Base-by-base conservation (phyloP, 2,797 vertebrate species). In the Poeciliopsis turneri region DNA sequence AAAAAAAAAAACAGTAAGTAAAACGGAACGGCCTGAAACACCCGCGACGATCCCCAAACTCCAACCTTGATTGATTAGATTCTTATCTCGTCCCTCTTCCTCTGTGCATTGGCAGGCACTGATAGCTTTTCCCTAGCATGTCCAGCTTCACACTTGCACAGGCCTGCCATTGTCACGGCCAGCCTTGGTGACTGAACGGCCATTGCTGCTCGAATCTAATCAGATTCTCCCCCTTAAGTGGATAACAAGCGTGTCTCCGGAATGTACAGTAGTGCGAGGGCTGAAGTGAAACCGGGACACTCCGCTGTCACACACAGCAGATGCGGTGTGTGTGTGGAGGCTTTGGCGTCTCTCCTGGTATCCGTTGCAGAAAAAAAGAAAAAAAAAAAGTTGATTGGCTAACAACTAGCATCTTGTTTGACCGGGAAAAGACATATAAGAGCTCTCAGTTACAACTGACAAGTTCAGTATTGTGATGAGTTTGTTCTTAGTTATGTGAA, bases 231-330 rank as follows among this genome's bases (percentile, higher is more conserved):
- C 89, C 84, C 90, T 87, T 94, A 94, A 95, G 90, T 90, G 92
- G 89, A 91, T 95, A 95, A 95, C 90, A 90, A 94, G 92, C 89
- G 72, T 92, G 91, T 95, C 94, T 96, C 95, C 94, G 92, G 92
- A 91, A 85, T 95, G 93, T 95, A 95, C 94, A 95, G 94, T 94
- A 94, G 91, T 87, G 91, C 92, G 84, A 93, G 88, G 78, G 87
- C 87, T 49, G 87, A 90, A 92, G 92, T 90, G 84, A 94, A 92
- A 91, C 87, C 89, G 87, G 90, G 90, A 95, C 93, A 91, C 90
- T 92, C 89, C 74, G 77, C 84, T 77, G 82, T 90, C 92, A 91
- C 90, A 94, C 87, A 91, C 87, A 88, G 85, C 88, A 90, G 88
- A 92, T 90, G 82, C 89, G 91, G 86, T 88, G 87, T 33, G 33